Percentiles rank a stretch among this genome's conserved stretches.
Evolutionary conservation across 1,140 invertebrate species (phyloP).

Genomic region (Alviniconcha marisindica): DNA sequence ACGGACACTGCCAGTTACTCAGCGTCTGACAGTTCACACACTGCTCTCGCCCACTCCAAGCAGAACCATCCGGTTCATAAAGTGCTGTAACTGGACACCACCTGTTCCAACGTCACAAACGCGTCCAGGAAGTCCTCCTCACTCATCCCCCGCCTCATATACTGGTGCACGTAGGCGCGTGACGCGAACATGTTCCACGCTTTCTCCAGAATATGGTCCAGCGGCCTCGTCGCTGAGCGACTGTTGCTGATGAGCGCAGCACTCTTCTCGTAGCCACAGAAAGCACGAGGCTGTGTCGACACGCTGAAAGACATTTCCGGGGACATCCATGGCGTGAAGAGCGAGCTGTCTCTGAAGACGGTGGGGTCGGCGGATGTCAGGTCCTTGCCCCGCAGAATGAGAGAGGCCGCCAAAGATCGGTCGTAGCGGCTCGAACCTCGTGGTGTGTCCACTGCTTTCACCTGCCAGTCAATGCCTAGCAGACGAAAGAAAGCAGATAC

Average conservation of each 20-base stretch:
- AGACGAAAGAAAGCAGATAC: constrained; percentile 22
- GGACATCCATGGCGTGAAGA: constrained; percentile 71
- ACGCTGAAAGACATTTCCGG: constrained; percentile 52
- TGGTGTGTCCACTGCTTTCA: constrained; percentile 57
- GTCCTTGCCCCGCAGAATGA: constrained; percentile 71
- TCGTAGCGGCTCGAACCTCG: constrained; percentile 56
- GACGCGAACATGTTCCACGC: constrained; percentile 76
- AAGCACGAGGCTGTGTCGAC: constrained; percentile 62
- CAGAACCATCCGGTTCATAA: constrained; percentile 61
- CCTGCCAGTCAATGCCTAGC: constrained; percentile 74
- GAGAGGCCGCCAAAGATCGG: constrained; percentile 66
- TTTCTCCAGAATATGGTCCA: constrained; percentile 70
- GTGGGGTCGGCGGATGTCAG: constrained; percentile 49
- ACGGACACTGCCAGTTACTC: too few species aligned
- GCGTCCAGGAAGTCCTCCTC: constrained; percentile 75
- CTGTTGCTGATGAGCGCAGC: constrained; percentile 72
- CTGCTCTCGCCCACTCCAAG: not conserved
- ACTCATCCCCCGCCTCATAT: constrained; percentile 69
- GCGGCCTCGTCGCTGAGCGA: constrained; percentile 55
- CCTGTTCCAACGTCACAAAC: constrained; percentile 74
- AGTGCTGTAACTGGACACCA: constrained; percentile 71
- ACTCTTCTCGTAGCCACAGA: constrained; percentile 73
- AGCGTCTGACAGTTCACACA: too few species aligned
- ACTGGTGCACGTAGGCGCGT: constrained; percentile 75
- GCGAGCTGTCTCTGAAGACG: constrained; percentile 63